Percentiles rank a stretch among this genome's conserved stretches.
These are phyloP conservation scores for Nemurella pictetii DNA, from an alignment of 2,888 invertebrate species.

Conservation along the genomic window DNA sequence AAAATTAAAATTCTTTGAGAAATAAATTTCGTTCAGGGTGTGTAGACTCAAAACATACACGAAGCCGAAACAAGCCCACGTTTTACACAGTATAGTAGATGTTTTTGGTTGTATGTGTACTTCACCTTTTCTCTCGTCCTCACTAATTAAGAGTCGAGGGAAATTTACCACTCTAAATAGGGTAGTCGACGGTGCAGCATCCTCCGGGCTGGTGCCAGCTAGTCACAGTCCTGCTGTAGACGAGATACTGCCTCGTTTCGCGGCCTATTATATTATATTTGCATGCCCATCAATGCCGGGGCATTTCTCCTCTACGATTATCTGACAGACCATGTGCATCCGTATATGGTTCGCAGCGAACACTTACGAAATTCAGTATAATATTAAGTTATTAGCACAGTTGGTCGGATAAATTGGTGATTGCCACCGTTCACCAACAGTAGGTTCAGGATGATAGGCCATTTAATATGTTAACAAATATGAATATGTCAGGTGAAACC, in stretches of 20 bases:
- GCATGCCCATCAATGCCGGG: constrained; percentile 14
- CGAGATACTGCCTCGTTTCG: background rate
- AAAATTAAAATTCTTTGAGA: background rate
- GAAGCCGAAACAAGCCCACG: background rate
- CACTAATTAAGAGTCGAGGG: constrained; percentile 35
- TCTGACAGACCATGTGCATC: too few relatives aligned
- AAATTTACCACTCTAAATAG: constrained; percentile 34
- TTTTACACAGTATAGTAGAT: background rate
- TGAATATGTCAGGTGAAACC: too few relatives aligned
- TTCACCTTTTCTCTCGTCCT: constrained; percentile 4
- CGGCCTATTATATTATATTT: constrained; percentile 3
- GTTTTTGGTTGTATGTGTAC: constrained; percentile 7
- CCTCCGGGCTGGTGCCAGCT: background rate
- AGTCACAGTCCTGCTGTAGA: background rate
- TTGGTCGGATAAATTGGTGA: too few relatives aligned
- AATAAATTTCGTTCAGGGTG: background rate
- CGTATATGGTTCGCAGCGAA: too few relatives aligned
- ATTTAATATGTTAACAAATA: too few relatives aligned
- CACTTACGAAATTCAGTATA: too few relatives aligned
- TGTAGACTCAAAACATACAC: too few relatives aligned
- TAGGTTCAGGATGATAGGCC: too few relatives aligned
- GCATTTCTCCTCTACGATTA: background rate
- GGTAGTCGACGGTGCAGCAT: background rate
- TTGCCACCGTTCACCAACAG: too few relatives aligned
- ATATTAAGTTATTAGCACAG: too few relatives aligned